phyloP scores from a whole-genome alignment of 37 sponge, comb jelly and placozoan species.

The Halisarca cf. caerulea region DNA sequence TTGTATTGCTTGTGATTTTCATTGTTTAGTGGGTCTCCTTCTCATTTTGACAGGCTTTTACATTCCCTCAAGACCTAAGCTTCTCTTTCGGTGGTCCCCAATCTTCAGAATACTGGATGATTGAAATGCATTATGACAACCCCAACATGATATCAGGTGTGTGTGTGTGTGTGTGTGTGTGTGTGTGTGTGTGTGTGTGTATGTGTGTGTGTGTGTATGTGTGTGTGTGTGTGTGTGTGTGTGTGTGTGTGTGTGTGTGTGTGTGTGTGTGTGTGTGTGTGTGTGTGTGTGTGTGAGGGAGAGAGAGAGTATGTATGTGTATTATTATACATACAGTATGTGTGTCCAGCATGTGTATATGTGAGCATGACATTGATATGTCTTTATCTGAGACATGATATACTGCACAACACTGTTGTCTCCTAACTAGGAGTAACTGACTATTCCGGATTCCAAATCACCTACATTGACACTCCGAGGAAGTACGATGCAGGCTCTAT shows the following conservation, averaged over 20 bases:
- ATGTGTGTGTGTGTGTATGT: not conserved
- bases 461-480: not conserved
- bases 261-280: not conserved
- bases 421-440: not conserved
- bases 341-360: no score
- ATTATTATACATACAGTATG: no score
- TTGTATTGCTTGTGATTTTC: no score
- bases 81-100: constrained; percentile 72
- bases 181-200: not conserved
- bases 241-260: not conserved
- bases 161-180: not conserved
- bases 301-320: no score
- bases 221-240: not conserved
- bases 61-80: constrained; percentile 59
- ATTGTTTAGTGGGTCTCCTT: no score
- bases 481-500: not conserved
- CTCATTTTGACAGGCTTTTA: constrained; percentile 43
- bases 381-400: no score
- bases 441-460: not conserved
- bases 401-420: not conserved
- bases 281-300: no score
- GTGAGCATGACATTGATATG: no score
- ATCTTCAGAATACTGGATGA: constrained; percentile 11
- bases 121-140: constrained; percentile 81
- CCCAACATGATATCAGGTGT: constrained; percentile 36